These are phyloP conservation scores for Antennarius striatus DNA, from an alignment of 2,113 vertebrate species.

Conservation along the genomic window DNA sequence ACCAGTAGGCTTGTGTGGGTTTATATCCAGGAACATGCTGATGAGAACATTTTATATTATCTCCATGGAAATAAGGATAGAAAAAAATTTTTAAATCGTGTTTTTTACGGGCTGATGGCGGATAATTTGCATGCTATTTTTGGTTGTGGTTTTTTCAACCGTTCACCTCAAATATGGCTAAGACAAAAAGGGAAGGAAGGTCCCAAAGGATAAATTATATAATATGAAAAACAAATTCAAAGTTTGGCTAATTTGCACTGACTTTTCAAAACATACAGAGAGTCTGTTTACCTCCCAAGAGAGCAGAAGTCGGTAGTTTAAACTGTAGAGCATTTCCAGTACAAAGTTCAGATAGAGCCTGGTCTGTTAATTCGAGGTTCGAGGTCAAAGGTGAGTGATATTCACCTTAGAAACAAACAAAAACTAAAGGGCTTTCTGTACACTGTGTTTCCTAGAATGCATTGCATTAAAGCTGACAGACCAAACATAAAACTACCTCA, in stretches of 20 bases:
- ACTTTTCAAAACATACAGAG: constrained; percentile 2
- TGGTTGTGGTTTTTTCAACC: background rate
- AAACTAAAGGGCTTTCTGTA: background rate
- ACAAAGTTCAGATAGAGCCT: background rate
- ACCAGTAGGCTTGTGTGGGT: constrained; percentile 35
- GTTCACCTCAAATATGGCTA: background rate
- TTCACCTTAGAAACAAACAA: background rate
- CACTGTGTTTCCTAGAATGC: too few species aligned
- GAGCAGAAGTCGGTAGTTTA: background rate
- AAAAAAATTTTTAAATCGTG: constrained; percentile 9
- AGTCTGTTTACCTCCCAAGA: background rate
- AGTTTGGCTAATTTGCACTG: background rate
- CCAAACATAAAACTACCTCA: background rate
- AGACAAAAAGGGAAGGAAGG: background rate
- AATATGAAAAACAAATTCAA: background rate
- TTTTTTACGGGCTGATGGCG: constrained; percentile 23
- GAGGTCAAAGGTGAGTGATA: background rate
- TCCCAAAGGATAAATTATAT: background rate
- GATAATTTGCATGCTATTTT: constrained; percentile 27
- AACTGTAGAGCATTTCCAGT: constrained; percentile 9
- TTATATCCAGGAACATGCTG: constrained; percentile 20
- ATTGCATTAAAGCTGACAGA: background rate
- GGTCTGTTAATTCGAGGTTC: background rate
- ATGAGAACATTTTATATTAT: constrained; percentile 16
- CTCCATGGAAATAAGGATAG: constrained; percentile 42